Percentiles rank a stretch among this genome's conserved stretches.
These are phyloP conservation scores for Xiphias gladius DNA, from an alignment of 2,113 vertebrate species.

Conservation along the genomic window DNA sequence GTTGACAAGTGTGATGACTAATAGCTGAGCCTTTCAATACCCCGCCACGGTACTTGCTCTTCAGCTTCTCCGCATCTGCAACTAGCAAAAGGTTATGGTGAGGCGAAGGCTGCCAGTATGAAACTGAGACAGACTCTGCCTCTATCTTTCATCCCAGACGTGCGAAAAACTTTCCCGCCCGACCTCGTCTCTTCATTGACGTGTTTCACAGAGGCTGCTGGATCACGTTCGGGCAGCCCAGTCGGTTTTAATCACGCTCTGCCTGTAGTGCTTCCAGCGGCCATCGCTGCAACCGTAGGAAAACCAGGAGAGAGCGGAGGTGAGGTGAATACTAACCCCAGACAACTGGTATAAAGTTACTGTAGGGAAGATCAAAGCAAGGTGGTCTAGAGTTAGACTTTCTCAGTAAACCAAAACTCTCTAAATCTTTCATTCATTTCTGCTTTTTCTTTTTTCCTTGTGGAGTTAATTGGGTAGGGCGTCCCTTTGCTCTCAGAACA, in stretches of 20 bases:
- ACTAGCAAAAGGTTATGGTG: conserved; percentile 45
- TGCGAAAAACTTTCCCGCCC: conserved; percentile 17
- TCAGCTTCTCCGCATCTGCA: conserved; percentile 23
- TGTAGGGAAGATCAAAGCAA: conserved; percentile 30
- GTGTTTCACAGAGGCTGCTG: conserved; percentile 39
- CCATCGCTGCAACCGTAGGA: conserved; percentile 34
- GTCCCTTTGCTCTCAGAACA: too few species aligned
- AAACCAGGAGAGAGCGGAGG: conserved; percentile 11
- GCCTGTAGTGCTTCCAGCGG: conserved; percentile 57
- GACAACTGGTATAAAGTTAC: conserved; percentile 24
- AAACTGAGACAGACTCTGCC: conserved; percentile 33
- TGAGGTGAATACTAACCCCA: conserved; percentile 61
- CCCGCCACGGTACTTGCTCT: not conserved
- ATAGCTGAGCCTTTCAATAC: not conserved
- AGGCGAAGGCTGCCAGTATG: conserved; percentile 51
- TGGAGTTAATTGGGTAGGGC: not conserved
- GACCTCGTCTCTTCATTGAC: conserved; percentile 23
- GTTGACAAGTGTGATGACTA: conserved; percentile 15
- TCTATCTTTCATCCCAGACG: conserved; percentile 46
- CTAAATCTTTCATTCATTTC: not conserved
- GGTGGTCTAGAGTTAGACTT: not conserved
- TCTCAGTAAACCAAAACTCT: conserved; percentile 4
- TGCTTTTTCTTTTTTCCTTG: not conserved
- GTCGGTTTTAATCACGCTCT: conserved; percentile 71
- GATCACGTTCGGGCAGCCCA: conserved; percentile 53